Conservation (phyloP, 2,888 invertebrate genomes). For the Athetis lepigone region DNA sequence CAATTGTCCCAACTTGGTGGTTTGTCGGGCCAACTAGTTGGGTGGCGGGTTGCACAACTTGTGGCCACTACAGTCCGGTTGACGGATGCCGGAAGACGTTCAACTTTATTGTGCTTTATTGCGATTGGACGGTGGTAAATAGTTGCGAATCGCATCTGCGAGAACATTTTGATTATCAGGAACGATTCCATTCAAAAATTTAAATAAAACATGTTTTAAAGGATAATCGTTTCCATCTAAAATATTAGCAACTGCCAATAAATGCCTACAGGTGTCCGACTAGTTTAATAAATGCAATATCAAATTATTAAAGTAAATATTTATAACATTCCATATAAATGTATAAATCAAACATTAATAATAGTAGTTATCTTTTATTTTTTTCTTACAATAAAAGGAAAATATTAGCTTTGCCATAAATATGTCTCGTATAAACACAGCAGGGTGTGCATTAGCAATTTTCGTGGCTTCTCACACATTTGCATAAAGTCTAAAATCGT, state of each 20-base stretch:
- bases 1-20: conserved; percentile 85
- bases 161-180: conserved; percentile 71
- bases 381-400: conserved; percentile 51
- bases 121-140: conserved; percentile 81
- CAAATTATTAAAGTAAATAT: conserved; percentile 44
- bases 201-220: conserved; percentile 51
- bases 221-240: conserved; percentile 35
- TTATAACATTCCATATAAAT: conserved; percentile 36
- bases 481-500: conserved; percentile 71
- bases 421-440: conserved; percentile 71
- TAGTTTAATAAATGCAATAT: conserved; percentile 40
- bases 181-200: conserved; percentile 67
- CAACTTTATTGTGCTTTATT: conserved; percentile 85
- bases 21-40: conserved; percentile 80
- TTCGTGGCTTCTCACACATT: conserved; percentile 71
- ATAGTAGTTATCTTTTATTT: conserved; percentile 47
- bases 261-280: conserved; percentile 27
- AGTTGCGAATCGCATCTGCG: conserved; percentile 72
- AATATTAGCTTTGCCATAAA: conserved; percentile 67
- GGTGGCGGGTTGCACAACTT: conserved; percentile 83
- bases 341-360: conserved; percentile 52
- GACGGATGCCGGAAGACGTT: conserved; percentile 87
- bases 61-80: conserved; percentile 77
- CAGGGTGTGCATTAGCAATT: conserved; percentile 72
- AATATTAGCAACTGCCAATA: conserved; percentile 31